phyloP scores from a whole-genome alignment of 2,888 invertebrate genomes.

The Zygaena filipendulae region DNA sequence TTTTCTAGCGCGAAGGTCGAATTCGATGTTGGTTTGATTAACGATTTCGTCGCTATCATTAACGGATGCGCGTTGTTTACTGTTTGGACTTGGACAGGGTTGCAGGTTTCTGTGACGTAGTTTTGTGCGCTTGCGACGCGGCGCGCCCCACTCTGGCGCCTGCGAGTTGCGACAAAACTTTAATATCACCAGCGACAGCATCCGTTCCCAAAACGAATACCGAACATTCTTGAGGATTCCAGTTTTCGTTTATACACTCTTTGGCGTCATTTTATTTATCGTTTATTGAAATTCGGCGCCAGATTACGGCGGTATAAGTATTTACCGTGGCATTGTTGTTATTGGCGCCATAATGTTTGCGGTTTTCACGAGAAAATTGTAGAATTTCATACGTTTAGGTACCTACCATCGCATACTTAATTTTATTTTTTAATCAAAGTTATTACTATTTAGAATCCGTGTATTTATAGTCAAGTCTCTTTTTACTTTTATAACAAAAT shows the following conservation, averaged over 20 bases:
- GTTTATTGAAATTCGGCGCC: conserved; percentile 35
- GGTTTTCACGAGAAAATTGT: too few relatives aligned
- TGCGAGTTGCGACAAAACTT: conserved; percentile 34
- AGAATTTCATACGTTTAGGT: too few relatives aligned
- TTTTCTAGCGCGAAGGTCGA: too few relatives aligned
- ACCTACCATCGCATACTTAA: too few relatives aligned
- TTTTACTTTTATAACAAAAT: too few relatives aligned
- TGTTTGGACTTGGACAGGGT: background rate
- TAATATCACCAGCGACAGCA: conserved; percentile 28
- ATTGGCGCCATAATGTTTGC: conserved; percentile 7
- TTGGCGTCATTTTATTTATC: too few relatives aligned
- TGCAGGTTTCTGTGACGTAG: background rate
- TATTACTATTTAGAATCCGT: too few relatives aligned
- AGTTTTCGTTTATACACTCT: conserved; percentile 33
- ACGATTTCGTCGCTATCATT: too few relatives aligned
- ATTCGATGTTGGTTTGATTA: too few relatives aligned
- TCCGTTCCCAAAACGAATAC: conserved; percentile 39
- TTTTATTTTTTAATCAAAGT: too few relatives aligned
- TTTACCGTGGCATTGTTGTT: conserved; percentile 12
- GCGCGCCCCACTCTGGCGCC: conserved; percentile 33
- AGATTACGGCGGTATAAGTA: conserved; percentile 19
- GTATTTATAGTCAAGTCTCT: too few relatives aligned
- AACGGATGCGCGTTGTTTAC: too few relatives aligned
- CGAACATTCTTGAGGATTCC: conserved; percentile 40
- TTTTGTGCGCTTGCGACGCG: conserved; percentile 22